These are phyloP conservation scores for Passer montanus DNA, from an alignment of 2,113 vertebrate species.

Conservation along the genomic window DNA sequence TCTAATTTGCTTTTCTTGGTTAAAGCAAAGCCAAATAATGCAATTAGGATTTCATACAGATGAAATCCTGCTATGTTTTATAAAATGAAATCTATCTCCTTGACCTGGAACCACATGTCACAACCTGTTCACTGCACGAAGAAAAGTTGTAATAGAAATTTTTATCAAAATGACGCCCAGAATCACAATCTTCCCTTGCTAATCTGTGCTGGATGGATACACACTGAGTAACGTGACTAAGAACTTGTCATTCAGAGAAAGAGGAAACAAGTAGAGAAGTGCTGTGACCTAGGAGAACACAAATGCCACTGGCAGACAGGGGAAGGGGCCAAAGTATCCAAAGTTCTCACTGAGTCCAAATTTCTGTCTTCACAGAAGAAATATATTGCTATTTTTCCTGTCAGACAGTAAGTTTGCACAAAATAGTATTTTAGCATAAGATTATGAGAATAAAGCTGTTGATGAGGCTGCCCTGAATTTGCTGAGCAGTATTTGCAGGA, in stretches of 20 bases:
- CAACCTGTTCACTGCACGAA: background rate
- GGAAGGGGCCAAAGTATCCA: background rate
- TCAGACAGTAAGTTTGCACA: background rate
- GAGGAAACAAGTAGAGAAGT: background rate
- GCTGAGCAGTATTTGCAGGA: slow-evolving; percentile 5
- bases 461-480: background rate
- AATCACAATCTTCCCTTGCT: background rate
- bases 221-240: background rate
- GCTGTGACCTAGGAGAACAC: background rate
- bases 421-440: background rate
- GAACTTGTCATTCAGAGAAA: background rate
- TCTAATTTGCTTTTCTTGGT: slow-evolving; percentile 12
- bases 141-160: background rate
- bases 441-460: slow-evolving; percentile 13
- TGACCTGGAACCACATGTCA: background rate
- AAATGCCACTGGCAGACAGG: background rate
- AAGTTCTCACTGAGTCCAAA: background rate
- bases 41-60: slow-evolving; percentile 12
- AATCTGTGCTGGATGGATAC: background rate
- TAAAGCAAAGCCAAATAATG: slow-evolving; percentile 29
- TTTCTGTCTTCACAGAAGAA: background rate
- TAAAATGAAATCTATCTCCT: background rate
- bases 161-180: background rate
- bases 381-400: background rate
- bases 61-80: background rate